Evolutionary conservation across 2,888 invertebrate genomes (phyloP), one percentile per base, ranked within the genome.

Genomic region (Hypena proboscidalis): DNA sequence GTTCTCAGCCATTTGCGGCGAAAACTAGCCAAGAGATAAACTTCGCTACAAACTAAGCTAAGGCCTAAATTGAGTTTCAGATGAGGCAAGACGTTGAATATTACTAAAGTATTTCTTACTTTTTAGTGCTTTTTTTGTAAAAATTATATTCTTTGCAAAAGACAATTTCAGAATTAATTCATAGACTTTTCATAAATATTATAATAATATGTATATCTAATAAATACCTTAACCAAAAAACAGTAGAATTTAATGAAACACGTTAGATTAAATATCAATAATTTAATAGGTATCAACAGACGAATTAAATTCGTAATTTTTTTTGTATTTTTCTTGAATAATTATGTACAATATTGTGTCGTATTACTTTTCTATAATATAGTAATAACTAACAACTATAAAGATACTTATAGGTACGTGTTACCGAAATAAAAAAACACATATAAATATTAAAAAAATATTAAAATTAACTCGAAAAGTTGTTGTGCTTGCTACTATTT

Each of bases 271-370:
- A 43, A 42, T 61, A 72, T 71, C 77, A 65, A 70, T 79, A 62
- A 56, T 84, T 82, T 84, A 79, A 79, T 85, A n/a, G n/a, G n/a
- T n/a, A 79, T 79, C 75, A 87, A 85, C 85, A 83, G 66, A 78
- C 75, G 78, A 84, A 81, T 79, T 77, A 77, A 78, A 83, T 85
- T 83, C 84, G 79, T 79, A 56, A 71, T 68, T 58, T 69, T 72
- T 70, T 47, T 63, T 56, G 50, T 48, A 56, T 47, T 14, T 51
- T 58, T 56, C 45, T 47, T 56, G 36, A 34, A 52, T 56, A 42
- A 51, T 53, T 52, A 56, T 52, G 35, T 64, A 65, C 58, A 62
- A 54, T 63, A 57, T 45, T 23, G 44, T 56, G 42, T 50, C 40
- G 30, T 41, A 53, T 44, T 14, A 31, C 38, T 51, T 37, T 35